Base-by-base conservation (phyloP, 2,113 vertebrate genomes). In the Vulpes ferrilata region DNA sequence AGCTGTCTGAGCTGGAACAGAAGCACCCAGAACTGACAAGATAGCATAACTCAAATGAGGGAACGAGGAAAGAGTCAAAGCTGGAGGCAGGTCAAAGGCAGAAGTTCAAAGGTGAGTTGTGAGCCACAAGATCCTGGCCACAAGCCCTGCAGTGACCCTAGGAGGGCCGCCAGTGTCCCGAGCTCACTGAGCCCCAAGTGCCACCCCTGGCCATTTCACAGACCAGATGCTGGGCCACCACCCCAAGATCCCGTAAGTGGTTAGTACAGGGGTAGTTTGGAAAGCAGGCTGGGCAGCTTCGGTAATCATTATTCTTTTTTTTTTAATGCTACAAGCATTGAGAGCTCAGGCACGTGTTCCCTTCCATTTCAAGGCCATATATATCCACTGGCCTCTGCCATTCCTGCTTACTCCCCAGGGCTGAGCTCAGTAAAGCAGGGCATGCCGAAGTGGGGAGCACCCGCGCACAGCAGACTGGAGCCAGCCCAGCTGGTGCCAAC, bases 401-500 rank as follows among this genome's bases (percentile, higher is more conserved):
- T 7, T 55, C 74, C 11, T 1, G 32, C 16, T 30, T 5, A 13
- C 51, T 13, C 23, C 13, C 11, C 1, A 30, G 55, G 7, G 51
- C 64, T 16, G 25, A 62, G 6, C 25, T 38, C 16, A 2, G 25
- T 0, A 1, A 9, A 74, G 76, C 59, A 64, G 76, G 51, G 32
- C 38, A 9, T 48, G 27, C n/a, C 0, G 2, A 0, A 15, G 11
- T 5, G 35, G 12, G 20, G 1, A 22, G 27, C 1, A 17, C 15
- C 8, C 0, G 23, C 19, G 0, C 82, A 7, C 2, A 0, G 7
- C 30, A 43, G 71, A 11, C 20, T 11, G 0, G 11, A 74, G 71
- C 16, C 16, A 8, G 32, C 35, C 71, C 71, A 1, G 25, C 38
- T 0, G 30, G 5, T 4, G 27, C 62, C 60, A 30, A 3, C 6